phyloP scores from a whole-genome alignment of 2,797 vertebrate genomes.

The Melanogrammus aeglefinus region DNA sequence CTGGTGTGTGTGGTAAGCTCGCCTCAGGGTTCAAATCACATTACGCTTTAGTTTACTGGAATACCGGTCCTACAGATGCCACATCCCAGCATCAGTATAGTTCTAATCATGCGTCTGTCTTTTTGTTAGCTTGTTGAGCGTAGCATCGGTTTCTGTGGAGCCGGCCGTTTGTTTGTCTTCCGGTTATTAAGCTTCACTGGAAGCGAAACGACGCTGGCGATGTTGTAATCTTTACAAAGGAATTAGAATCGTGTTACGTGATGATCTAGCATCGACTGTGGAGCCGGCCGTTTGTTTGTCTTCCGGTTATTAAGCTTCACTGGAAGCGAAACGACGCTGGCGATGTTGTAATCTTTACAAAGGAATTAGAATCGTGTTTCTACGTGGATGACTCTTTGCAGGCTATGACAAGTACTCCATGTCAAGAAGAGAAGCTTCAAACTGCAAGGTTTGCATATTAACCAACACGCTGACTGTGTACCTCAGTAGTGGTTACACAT shows the following conservation, averaged over 20 bases:
- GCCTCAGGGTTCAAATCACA: neutral
- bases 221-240: neutral
- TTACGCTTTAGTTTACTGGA: neutral
- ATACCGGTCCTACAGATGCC: neutral
- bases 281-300: neutral
- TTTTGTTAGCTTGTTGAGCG: neutral
- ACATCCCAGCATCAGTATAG: neutral
- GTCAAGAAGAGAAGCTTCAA: neutral
- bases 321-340: neutral
- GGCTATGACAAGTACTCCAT: neutral
- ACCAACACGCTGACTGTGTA: neutral
- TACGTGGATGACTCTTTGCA: neutral
- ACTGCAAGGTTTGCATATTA: neutral
- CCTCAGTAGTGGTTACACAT: neutral
- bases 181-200: neutral
- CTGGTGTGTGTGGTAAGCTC: neutral
- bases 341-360: neutral
- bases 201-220: neutral
- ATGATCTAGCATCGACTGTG: too few relatives aligned
- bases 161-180: neutral
- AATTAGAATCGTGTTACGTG: neutral
- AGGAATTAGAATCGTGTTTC: neutral
- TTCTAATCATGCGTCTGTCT: neutral
- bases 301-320: neutral
- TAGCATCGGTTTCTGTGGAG: neutral